phyloP scores from a whole-genome alignment of 1,140 invertebrate genomes.

The Bombus terrestris region DNA sequence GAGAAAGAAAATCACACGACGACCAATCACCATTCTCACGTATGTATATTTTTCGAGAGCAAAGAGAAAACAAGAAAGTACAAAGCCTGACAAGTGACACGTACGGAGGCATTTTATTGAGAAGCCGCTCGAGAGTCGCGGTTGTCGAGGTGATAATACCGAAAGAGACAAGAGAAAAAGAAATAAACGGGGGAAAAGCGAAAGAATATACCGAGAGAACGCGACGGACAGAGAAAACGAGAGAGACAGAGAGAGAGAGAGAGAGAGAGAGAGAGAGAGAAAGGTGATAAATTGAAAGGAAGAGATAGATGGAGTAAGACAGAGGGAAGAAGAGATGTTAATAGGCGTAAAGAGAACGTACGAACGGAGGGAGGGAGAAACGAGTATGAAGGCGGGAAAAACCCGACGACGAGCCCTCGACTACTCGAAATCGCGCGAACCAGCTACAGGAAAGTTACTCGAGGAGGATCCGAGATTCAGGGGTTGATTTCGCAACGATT shows the following conservation, averaged over 20 bases:
- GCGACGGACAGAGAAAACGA: background rate
- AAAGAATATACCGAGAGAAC: conserved; percentile 11
- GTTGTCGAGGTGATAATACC: conserved; percentile 52
- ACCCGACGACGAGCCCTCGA: background rate
- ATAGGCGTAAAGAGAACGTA: background rate
- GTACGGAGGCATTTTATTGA: conserved; percentile 83
- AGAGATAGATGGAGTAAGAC: conserved; percentile 9
- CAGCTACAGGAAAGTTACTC: background rate
- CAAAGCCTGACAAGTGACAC: conserved; percentile 67
- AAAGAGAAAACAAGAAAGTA: conserved; percentile 60
- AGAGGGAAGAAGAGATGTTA: conserved; percentile 23
- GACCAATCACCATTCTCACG: conserved; percentile 52
- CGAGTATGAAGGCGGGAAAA: conserved; percentile 7
- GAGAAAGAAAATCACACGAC: conserved; percentile 40
- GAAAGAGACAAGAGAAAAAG: conserved; percentile 39
- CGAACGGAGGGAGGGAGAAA: background rate
- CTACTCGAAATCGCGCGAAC: background rate
- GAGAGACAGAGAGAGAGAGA: conserved; percentile 12
- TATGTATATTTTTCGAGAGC: conserved; percentile 52
- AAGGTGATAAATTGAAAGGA: background rate
- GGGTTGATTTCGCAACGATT: background rate
- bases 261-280: conserved; percentile 11
- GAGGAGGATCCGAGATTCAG: conserved; percentile 3
- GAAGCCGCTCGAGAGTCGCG: conserved; percentile 76
- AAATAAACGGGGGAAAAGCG: conserved; percentile 5